Base-by-base conservation (phyloP, 2,113 vertebrate genomes). In the Desmodus rotundus region DNA sequence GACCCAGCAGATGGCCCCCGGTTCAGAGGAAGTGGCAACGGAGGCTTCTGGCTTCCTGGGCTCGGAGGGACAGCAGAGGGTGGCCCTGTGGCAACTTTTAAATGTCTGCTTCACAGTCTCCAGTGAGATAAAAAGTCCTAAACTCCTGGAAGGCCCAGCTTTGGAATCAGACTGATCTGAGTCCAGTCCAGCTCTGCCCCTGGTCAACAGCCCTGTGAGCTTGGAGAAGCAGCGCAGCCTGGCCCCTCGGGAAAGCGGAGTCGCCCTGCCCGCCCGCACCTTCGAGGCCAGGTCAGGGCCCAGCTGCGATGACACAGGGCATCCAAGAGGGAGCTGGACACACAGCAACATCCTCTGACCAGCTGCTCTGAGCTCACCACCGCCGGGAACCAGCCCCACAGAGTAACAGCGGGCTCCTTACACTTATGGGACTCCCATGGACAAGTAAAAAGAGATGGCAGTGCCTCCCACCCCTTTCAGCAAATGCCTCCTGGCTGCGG, bases 361-460 rank as follows among this genome's bases (percentile, higher is more conserved):
- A 0, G 78, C 41, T 2, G 63, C 38, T 73, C 45, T 0, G 1
- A 33, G 38, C 76, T 26, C 20, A 5, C 5, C 1, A 2, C 65
- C 74, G 10, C 0, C 0, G 1, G 0, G 70, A 33, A 2, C 15
- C 41, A 26, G 20, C 45, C n/a, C 86, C 4, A 14, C 24, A 14
- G 74, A 20, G 41, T 3, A 4, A 26, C 14, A 0, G 31, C 9
- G 47, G 50, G 68, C 33, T 86, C 31, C 5, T 36, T 4, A 3
- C 31, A 31, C 36, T 12, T 2, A 2, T 15, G 15, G 41, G n/a
- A 52, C 5, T 33, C 50, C 33, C 2, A 0, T 0, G 0, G 63
- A 68, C 54, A 13, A 26, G 38, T 20, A 31, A 17, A 76, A 50
- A 28, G 28, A 50, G 45, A 19, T 33, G 73, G 45, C 26, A 11